These are phyloP conservation scores for Trematocara marginatum DNA, from an alignment of 2,113 vertebrate species.

Conservation along the genomic window DNA sequence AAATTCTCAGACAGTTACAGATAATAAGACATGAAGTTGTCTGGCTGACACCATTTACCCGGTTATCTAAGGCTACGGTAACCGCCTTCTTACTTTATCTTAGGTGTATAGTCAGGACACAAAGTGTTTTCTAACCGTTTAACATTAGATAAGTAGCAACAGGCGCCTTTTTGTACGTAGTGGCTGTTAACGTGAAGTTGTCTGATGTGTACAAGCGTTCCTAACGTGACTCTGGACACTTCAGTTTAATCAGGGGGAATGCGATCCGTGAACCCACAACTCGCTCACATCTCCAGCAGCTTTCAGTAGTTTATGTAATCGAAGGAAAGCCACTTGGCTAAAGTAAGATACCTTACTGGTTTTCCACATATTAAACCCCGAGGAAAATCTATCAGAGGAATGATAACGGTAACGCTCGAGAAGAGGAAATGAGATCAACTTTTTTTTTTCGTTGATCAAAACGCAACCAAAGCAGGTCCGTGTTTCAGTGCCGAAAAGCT, in stretches of 20 bases:
- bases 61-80: not conserved
- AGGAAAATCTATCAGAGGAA: not conserved
- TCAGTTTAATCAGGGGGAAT: not conserved
- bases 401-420: not conserved
- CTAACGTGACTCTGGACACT: not conserved
- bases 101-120: not conserved
- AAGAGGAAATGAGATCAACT: conserved; percentile 8
- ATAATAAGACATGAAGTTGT: not conserved
- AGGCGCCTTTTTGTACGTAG: not conserved
- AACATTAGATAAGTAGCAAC: not conserved
- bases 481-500: not conserved
- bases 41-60: not conserved
- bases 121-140: not conserved
- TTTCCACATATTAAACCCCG: not conserved
- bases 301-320: not conserved
- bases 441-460: not conserved
- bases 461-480: not conserved
- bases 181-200: not conserved
- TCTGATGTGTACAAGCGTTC: not conserved
- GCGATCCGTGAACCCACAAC: not conserved
- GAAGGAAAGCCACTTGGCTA: not conserved
- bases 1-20: not conserved
- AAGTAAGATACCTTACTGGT: too few relatives aligned
- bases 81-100: not conserved
- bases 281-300: not conserved